Percentiles rank a stretch among this genome's conserved stretches.
Evolutionary conservation across 2,113 vertebrate genomes (phyloP).

Genomic region (Chloebia gouldiae): DNA sequence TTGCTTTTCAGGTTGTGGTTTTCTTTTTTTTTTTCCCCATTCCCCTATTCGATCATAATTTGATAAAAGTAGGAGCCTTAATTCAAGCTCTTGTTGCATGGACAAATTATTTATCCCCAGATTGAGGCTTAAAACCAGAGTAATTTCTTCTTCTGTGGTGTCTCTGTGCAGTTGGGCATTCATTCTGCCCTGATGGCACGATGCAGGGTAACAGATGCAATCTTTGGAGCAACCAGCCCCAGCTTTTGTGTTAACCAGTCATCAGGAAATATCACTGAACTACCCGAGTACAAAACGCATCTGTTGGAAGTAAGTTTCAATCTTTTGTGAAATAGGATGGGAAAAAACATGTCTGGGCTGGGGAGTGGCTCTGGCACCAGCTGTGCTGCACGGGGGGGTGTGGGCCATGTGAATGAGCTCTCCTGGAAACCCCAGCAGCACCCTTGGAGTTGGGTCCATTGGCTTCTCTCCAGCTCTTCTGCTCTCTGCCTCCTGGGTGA

Average conservation of each 20-base stretch:
- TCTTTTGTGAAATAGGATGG: background rate
- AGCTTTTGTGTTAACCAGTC: slow-evolving; percentile 10
- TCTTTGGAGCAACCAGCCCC: slow-evolving; percentile 31
- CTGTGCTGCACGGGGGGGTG: background rate
- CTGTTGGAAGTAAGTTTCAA: slow-evolving; percentile 13
- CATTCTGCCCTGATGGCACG: background rate
- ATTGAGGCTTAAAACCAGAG: background rate
- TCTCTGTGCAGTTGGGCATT: background rate
- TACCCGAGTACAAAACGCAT: background rate
- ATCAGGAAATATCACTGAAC: slow-evolving; percentile 32
- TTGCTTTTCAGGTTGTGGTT: background rate
- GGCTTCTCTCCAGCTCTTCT: background rate
- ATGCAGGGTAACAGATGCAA: slow-evolving; percentile 35
- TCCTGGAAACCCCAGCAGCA: background rate
- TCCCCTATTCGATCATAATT: background rate
- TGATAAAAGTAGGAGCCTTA: background rate
- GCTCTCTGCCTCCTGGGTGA: background rate
- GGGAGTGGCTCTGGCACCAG: background rate
- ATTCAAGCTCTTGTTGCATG: background rate
- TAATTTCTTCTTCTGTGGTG: background rate
- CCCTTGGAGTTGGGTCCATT: accelerated
- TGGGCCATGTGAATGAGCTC: background rate
- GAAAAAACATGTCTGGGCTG: background rate
- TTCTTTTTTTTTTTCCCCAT: accelerated
- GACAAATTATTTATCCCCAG: background rate